Evolutionary conservation across 2,888 invertebrate genomes (phyloP).

Genomic region (Tenthredo notha): DNA sequence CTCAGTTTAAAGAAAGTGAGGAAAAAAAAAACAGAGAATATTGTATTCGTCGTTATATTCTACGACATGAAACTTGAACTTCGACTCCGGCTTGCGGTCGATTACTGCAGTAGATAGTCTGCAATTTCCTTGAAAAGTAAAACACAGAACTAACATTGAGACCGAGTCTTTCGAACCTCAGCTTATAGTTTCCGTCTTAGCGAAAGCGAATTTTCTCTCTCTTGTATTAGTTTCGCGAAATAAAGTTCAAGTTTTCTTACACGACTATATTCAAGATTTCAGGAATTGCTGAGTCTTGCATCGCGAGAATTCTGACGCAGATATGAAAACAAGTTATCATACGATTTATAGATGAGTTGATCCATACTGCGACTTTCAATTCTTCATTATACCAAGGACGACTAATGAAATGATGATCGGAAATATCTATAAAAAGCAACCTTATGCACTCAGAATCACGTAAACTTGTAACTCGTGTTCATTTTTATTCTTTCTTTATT

Average conservation of each 20-base stretch:
- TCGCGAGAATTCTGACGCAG: neutral
- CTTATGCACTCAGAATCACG: neutral
- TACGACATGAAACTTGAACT: neutral
- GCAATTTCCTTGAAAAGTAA: conserved; percentile 10
- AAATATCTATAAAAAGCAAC: neutral
- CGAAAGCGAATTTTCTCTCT: conserved; percentile 21
- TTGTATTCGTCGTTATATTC: neutral
- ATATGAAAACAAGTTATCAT: neutral
- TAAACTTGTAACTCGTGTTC: neutral
- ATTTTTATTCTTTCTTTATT: neutral
- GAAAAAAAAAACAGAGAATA: neutral
- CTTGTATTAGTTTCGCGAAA: conserved; percentile 12
- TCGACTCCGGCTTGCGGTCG: neutral
- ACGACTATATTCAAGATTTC: neutral
- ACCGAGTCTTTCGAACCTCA: neutral
- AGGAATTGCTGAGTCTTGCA: neutral
- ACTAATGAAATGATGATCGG: neutral
- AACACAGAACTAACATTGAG: neutral
- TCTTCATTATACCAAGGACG: neutral
- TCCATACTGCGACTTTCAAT: neutral
- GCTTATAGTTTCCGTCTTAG: neutral
- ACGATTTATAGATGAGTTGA: neutral
- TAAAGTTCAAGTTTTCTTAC: neutral
- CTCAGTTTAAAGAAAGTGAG: neutral
- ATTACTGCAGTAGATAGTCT: neutral